Conservation (phyloP, 2,797 vertebrate genomes). For the Bovichtus diacanthus region DNA sequence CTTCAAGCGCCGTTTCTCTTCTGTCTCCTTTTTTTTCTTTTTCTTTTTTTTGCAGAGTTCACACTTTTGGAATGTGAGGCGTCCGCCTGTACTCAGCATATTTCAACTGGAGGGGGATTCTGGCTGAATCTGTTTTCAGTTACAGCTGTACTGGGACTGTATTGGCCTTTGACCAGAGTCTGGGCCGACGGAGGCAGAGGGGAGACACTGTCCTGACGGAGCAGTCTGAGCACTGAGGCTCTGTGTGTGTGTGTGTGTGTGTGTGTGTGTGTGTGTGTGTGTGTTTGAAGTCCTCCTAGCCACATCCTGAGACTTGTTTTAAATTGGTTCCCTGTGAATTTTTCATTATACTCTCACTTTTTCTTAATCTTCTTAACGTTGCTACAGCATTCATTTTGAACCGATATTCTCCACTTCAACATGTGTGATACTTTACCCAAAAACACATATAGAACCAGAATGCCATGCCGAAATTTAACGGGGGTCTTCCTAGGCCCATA, state of each 20-base stretch:
- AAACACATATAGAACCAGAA: background rate
- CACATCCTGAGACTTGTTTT: conserved; percentile 17
- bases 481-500: too few species aligned
- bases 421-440: too few species aligned
- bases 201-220: conserved; percentile 39
- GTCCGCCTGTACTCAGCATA: conserved; percentile 68
- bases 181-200: conserved; percentile 29
- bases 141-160: conserved; percentile 37
- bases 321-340: background rate
- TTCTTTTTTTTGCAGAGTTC: conserved; percentile 41
- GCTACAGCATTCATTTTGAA: background rate
- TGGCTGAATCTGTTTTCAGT: conserved; percentile 69
- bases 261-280: background rate
- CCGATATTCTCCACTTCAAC: background rate
- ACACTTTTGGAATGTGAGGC: conserved; percentile 63
- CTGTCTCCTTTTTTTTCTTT: background rate
- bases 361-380: background rate
- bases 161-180: conserved; percentile 63
- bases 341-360: conserved; percentile 18
- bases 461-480: too few species aligned
- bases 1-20: conserved; percentile 21
- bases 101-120: conserved; percentile 48
- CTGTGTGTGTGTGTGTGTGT: background rate
- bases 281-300: background rate
- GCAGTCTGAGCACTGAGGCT: conserved; percentile 18